Evolutionary conservation across 2,113 vertebrate species (phyloP).

Genomic region (Periophthalmodon schlosseri): DNA sequence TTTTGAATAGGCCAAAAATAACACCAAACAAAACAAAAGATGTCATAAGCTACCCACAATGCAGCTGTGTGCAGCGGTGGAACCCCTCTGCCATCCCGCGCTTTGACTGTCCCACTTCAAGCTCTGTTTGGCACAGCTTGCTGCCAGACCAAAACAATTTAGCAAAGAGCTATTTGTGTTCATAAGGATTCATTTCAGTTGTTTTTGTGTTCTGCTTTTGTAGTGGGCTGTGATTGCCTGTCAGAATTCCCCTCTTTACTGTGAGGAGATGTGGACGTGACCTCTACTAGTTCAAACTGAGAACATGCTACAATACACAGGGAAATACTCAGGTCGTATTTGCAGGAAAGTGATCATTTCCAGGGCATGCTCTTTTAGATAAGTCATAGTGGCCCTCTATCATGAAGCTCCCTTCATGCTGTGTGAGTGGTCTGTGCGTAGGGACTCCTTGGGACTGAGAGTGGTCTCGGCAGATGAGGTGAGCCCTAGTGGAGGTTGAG

Average conservation of each 20-base stretch:
- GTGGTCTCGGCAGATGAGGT: conserved; percentile 47
- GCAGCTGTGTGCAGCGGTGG: conserved; percentile 23
- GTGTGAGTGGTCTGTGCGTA: conserved; percentile 14
- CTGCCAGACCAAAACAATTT: conserved; percentile 66
- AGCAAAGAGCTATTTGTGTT: conserved; percentile 64
- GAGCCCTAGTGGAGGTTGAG: conserved; percentile 59
- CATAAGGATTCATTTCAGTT: conserved; percentile 55
- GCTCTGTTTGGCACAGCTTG: conserved; percentile 50
- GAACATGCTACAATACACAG: not conserved
- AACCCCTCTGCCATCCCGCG: conserved; percentile 26
- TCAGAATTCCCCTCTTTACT: conserved; percentile 49
- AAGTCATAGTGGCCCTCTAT: not conserved
- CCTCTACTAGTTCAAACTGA: conserved; percentile 35
- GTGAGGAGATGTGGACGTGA: conserved; percentile 37
- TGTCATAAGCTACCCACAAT: conserved; percentile 29
- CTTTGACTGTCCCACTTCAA: conserved; percentile 61
- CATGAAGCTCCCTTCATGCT: not conserved
- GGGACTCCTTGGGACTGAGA: conserved; percentile 29
- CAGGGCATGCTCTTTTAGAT: not conserved
- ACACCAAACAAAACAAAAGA: conserved; percentile 2
- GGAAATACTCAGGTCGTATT: conserved; percentile 4
- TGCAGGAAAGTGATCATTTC: not conserved
- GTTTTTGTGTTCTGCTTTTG: conserved; percentile 60
- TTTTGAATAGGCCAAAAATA: not conserved
- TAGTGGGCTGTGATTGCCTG: conserved; percentile 61